A percentile compares a stretch with the other conserved stretches of the same genome.
These are phyloP conservation scores for Parus major DNA, from an alignment of 2,113 vertebrate genomes.

Conservation along the genomic window DNA sequence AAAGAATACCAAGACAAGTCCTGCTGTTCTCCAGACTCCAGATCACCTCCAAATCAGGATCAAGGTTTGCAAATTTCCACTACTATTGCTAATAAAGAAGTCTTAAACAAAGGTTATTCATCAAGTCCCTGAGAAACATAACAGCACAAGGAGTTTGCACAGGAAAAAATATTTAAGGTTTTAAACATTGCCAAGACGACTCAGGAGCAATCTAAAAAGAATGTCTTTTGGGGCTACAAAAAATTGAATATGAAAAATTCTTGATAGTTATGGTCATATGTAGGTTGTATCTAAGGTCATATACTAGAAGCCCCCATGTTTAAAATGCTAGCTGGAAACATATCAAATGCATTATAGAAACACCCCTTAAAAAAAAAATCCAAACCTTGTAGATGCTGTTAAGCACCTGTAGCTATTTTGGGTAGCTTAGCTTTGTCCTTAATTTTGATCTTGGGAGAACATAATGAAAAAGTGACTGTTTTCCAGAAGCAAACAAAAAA, in stretches of 20 bases:
- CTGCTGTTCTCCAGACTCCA: background rate
- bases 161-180: background rate
- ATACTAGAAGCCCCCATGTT: background rate
- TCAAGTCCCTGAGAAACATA: background rate
- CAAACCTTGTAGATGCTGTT: background rate
- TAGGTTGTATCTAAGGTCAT: background rate
- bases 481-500: background rate
- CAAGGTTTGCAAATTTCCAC: background rate
- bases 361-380: background rate
- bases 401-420: background rate
- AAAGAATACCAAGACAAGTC: background rate
- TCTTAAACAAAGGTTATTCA: background rate
- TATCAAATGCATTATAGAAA: background rate
- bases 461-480: background rate
- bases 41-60: background rate
- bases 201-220: background rate
- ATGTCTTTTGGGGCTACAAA: background rate
- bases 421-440: background rate
- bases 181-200: background rate
- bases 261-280: background rate
- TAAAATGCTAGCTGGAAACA: background rate
- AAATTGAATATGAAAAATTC: background rate
- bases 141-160: background rate
- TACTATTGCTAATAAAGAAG: background rate
- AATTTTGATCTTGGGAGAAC: constrained; percentile 2